These are phyloP conservation scores for Tamandua tetradactyla DNA, from an alignment of 2,797 vertebrate species.

Conservation along the genomic window DNA sequence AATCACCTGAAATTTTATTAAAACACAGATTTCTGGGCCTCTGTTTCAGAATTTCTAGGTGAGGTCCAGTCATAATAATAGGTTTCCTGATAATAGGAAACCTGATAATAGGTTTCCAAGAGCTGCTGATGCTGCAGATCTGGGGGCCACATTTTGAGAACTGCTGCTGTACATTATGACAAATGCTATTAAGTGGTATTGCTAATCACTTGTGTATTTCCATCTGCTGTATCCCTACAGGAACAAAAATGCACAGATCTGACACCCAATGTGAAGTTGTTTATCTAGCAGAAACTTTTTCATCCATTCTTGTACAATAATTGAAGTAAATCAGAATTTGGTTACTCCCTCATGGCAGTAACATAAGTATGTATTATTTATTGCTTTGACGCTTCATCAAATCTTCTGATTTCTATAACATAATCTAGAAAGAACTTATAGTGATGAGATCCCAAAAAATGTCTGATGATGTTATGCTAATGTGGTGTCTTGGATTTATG, in stretches of 20 bases:
- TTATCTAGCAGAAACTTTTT: neutral
- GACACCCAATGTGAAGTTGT: neutral
- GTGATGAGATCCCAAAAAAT: neutral
- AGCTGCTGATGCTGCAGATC: too few species aligned
- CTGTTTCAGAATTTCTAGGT: too few species aligned
- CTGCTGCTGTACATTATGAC: neutral
- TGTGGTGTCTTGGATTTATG: too few species aligned
- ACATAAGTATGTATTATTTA: neutral
- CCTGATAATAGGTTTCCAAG: too few species aligned
- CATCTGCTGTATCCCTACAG: neutral
- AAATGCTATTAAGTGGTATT: neutral
- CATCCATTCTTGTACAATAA: neutral
- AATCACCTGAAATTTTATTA: too few species aligned
- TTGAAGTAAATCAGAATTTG: neutral
- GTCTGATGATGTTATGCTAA: neutral
- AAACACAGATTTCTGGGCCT: too few species aligned
- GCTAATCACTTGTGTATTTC: neutral
- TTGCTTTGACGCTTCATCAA: neutral
- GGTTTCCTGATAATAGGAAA: too few species aligned
- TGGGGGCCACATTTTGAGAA: too few species aligned
- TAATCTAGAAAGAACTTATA: neutral
- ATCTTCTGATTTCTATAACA: neutral
- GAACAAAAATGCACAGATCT: neutral
- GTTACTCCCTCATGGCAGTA: neutral
- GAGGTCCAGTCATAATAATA: too few species aligned